Evolutionary conservation across 2,888 invertebrate species (phyloP), one percentile per base, ranked within the genome.

Genomic region (Eurytoma californica): DNA sequence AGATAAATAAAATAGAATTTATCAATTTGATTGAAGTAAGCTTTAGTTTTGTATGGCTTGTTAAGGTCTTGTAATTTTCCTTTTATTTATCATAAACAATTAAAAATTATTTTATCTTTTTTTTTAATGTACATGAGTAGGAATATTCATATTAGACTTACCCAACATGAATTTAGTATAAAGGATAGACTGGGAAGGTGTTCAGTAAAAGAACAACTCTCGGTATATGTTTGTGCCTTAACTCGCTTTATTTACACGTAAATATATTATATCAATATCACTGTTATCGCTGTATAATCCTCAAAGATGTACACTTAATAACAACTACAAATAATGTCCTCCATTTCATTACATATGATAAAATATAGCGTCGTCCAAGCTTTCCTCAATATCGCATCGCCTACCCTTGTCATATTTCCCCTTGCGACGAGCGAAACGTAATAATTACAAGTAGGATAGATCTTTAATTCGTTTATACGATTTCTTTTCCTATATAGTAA

Each of bases 181-280:
- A 53, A 47, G 63, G 67, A 16, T 60, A 14, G 14, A 18, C n/a
- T n/a, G 1, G 13, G 18, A 28, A 72, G 60, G 51, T 72, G 13
- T 13, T 39, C 13, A 18, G 61, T 49, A 18, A 67, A 53, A 18
- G 24, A 4, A 39, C 16, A 61, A 39, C 12, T 0, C 30, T 61
- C 57, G 13, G 1, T 58, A 47, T 76, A 57, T 53, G 14, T 77
- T 74, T 77, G 61, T 81, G 72, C 77, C 77, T 79, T 81, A 77
- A 79, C 73, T 79, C 66, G 24, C 69, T 82, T 90, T 90, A 90
- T 90, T 90, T 90, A 90, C 89, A 90, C 86, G 88, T 87, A 89
- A 88, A 89, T 90, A 89, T 90, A 89, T 89, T 88, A 88, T 86
- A 85, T 88, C 88, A 88, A 78, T 86, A 86, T 88, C 89, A 88